Conservation (phyloP, 1,140 invertebrate genomes). For the Panagrolaimus sp. region DNA sequence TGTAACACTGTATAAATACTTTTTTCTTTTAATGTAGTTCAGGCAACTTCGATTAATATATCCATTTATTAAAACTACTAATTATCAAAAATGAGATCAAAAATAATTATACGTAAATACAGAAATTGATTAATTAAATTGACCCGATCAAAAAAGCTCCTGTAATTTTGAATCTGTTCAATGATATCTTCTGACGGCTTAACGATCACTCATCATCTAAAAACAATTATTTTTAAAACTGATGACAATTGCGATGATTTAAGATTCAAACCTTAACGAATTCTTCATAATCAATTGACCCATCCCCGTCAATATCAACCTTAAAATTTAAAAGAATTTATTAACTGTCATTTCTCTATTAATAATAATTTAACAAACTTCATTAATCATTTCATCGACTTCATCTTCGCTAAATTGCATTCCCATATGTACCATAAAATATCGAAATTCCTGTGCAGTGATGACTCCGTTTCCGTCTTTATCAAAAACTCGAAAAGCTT, state of each 20-base stretch:
- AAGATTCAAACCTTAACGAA: slow-evolving; percentile 40
- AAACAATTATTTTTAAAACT: background rate
- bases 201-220: slow-evolving; percentile 15
- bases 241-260: background rate
- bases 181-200: too few species aligned
- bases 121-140: too few species aligned
- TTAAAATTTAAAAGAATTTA: too few species aligned
- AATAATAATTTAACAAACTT: slow-evolving; percentile 99
- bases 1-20: too few species aligned
- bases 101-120: too few species aligned
- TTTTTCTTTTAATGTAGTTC: too few species aligned
- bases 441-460: slow-evolving; percentile 75
- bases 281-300: slow-evolving; percentile 58
- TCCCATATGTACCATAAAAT: slow-evolving; percentile 85
- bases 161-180: too few species aligned
- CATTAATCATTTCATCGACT: slow-evolving; percentile 93
- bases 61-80: too few species aligned
- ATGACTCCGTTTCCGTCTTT: slow-evolving; percentile 84
- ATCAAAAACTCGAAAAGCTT: slow-evolving; percentile 66
- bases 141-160: too few species aligned
- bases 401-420: slow-evolving; percentile 95
- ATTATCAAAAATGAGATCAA: too few species aligned
- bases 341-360: slow-evolving; percentile 64
- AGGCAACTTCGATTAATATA: too few species aligned
- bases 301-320: slow-evolving; percentile 34